Conservation (phyloP, 2,113 vertebrate species). For the Nothoprocta perdicaria region DNA sequence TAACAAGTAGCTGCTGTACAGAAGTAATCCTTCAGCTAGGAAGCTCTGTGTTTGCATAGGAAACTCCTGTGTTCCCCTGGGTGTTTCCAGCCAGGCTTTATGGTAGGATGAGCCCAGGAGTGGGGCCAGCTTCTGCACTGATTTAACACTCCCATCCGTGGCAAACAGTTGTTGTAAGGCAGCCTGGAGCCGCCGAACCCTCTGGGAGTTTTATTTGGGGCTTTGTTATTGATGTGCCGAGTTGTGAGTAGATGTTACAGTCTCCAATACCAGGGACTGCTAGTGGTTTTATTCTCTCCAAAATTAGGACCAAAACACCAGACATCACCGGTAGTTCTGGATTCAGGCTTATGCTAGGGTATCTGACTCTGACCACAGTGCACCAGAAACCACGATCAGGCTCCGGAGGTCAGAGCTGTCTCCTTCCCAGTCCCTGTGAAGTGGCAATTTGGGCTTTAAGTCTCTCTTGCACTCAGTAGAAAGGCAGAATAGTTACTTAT, state of each 20-base stretch:
- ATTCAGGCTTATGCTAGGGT: background rate
- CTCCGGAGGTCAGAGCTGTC: background rate
- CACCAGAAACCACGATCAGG: background rate
- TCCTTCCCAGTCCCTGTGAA: background rate
- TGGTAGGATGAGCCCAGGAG: background rate
- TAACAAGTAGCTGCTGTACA: background rate
- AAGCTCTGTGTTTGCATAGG: background rate
- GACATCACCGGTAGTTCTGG: background rate
- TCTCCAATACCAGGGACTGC: background rate
- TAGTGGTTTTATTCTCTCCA: background rate
- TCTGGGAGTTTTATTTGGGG: background rate
- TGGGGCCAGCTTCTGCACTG: background rate
- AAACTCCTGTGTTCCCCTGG: background rate
- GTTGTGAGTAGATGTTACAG: background rate
- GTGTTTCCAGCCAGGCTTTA: background rate
- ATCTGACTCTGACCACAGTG: background rate
- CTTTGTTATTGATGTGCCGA: background rate
- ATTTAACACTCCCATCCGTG: background rate
- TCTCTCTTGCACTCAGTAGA: background rate
- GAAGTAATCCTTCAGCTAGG: background rate
- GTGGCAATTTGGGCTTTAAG: fast-evolving
- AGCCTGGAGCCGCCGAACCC: background rate
- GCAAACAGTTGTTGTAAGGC: background rate
- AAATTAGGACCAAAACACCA: background rate
- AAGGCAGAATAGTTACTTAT: constrained; percentile 38